A percentile compares a stretch with the other conserved stretches of the same genome.
These are phyloP conservation scores for Lanistes nyassanus DNA, from an alignment of 1,140 invertebrate species.

Conservation along the genomic window DNA sequence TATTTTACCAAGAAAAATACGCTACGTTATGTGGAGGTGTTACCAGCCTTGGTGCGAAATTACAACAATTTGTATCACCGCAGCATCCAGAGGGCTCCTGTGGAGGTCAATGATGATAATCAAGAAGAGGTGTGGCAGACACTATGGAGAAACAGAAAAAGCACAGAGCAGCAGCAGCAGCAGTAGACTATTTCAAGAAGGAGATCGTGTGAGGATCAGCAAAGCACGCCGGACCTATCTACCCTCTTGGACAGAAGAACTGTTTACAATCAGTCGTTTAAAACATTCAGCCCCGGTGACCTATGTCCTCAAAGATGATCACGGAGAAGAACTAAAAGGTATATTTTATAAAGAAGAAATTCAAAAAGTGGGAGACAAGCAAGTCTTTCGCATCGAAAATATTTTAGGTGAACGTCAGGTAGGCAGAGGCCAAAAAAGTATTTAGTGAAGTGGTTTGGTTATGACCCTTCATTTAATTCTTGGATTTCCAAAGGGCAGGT, in stretches of 20 bases:
- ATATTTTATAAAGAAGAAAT: background rate
- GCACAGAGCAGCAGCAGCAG: background rate
- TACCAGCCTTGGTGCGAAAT: slow-evolving; percentile 55
- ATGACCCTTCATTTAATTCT: slow-evolving; percentile 7
- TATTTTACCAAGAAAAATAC: slow-evolving; percentile 65
- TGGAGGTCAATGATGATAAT: slow-evolving; percentile 35
- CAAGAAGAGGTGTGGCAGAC: slow-evolving; percentile 18
- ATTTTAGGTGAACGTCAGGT: background rate
- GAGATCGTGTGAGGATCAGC: slow-evolving; percentile 10
- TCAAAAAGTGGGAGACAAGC: background rate
- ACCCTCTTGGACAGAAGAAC: background rate
- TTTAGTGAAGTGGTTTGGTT: slow-evolving; percentile 5
- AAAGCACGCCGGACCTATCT: background rate
- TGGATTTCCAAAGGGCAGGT: too few relatives aligned
- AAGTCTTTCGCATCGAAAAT: background rate
- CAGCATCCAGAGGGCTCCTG: slow-evolving; percentile 64
- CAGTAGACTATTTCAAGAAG: background rate
- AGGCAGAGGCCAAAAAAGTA: background rate
- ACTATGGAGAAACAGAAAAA: too few relatives aligned
- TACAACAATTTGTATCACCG: slow-evolving; percentile 67
- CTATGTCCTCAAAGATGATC: slow-evolving; percentile 5
- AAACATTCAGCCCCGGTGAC: too few relatives aligned
- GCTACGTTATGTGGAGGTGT: slow-evolving; percentile 63
- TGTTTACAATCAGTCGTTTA: slow-evolving; percentile 2
- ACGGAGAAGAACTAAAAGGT: slow-evolving; percentile 3